Conservation (phyloP, 2,888 invertebrate species). For the Callimorpha dominula region DNA sequence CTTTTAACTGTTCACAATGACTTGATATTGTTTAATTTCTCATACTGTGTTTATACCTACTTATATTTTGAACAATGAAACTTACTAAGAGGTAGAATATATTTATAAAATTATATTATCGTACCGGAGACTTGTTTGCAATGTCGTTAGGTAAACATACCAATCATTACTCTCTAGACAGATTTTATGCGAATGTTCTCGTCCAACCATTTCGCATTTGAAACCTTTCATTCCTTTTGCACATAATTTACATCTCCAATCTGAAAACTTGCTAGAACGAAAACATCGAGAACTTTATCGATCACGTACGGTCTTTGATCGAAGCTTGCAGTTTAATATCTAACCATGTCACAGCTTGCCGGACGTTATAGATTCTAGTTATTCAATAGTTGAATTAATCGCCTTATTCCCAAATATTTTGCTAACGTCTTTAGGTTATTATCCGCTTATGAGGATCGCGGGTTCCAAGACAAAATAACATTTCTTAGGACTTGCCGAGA, state of each 20-base stretch:
- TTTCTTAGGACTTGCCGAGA: neutral
- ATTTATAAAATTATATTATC: conserved; percentile 14
- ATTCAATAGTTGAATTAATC: neutral
- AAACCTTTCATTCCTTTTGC: neutral
- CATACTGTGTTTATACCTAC: conserved; percentile 15
- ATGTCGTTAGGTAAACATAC: neutral
- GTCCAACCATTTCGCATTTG: neutral
- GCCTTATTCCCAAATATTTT: neutral
- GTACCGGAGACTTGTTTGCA: conserved; percentile 3
- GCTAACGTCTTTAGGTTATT: neutral
- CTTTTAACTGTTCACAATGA: conserved; percentile 6
- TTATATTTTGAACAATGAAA: conserved; percentile 6
- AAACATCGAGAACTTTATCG: too few relatives aligned
- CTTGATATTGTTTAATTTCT: conserved; percentile 11
- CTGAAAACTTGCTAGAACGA: neutral
- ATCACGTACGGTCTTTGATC: too few relatives aligned
- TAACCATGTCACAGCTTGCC: too few relatives aligned
- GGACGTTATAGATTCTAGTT: neutral
- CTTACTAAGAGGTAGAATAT: conserved; percentile 7
- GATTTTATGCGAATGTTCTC: neutral
- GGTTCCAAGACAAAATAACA: neutral
- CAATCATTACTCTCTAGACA: neutral
- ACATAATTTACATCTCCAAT: neutral
- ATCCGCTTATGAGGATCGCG: neutral
- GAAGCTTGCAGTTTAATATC: too few relatives aligned